A percentile compares a stretch with the other conserved stretches of the same genome.
phyloP scores from a whole-genome alignment of 2,797 vertebrate genomes.

The Hozukius guyotensis region DNA sequence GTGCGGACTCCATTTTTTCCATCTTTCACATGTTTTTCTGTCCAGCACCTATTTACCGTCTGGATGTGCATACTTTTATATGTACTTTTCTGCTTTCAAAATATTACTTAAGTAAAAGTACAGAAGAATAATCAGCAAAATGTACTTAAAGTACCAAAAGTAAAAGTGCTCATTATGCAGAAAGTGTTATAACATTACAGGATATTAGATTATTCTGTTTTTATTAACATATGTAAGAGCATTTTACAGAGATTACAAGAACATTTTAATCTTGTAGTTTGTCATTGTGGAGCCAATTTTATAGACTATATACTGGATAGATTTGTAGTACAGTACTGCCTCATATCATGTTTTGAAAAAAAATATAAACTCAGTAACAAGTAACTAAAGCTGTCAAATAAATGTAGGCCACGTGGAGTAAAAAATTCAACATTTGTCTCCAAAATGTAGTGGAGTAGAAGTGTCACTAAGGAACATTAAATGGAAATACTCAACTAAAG shows the following conservation, averaged over 20 bases:
- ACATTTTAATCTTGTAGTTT: neutral
- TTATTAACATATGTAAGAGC: neutral
- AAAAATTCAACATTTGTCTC: too few relatives aligned
- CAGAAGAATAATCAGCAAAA: neutral
- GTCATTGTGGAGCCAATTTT: neutral
- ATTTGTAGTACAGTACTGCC: neutral
- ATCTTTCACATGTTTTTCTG: too few relatives aligned
- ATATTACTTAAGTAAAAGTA: neutral
- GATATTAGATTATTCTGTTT: neutral
- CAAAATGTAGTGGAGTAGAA: too few relatives aligned
- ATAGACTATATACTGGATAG: too few relatives aligned
- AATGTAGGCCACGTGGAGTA: too few relatives aligned
- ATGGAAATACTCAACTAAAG: neutral
- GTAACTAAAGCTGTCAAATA: too few relatives aligned
- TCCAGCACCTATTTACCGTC: too few relatives aligned
- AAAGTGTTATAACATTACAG: neutral
- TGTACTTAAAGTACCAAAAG: neutral
- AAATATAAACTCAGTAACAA: neutral
- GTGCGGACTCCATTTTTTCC: too few relatives aligned
- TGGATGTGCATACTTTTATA: too few relatives aligned
- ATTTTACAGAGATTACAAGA: too few relatives aligned
- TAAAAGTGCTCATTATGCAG: neutral
- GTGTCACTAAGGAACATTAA: neutral
- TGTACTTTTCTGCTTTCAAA: too few relatives aligned
- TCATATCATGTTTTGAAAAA: neutral